These are phyloP conservation scores for Eulacestoma nigropectus DNA, from an alignment of 2,113 vertebrate species.

Conservation along the genomic window DNA sequence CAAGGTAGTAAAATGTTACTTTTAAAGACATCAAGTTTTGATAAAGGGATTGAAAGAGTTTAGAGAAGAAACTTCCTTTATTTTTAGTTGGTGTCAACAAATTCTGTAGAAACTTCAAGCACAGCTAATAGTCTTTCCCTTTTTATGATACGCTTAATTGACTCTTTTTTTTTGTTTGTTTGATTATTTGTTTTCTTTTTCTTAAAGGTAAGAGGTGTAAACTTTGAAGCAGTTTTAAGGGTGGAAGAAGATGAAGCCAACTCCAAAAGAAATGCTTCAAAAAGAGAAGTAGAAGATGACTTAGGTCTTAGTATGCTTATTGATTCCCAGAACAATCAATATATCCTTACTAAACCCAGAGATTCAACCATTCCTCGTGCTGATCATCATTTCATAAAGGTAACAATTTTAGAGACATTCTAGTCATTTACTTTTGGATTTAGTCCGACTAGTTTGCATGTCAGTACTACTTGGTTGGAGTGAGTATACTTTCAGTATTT, in stretches of 20 bases:
- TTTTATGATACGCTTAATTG: background rate
- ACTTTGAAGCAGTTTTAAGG: constrained; percentile 93
- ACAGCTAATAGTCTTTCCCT: background rate
- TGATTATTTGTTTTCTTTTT: background rate
- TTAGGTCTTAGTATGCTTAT: constrained; percentile 97
- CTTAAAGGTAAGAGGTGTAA: constrained; percentile 87
- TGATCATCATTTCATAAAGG: constrained; percentile 96
- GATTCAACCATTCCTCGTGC: constrained; percentile 94
- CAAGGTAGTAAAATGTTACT: background rate
- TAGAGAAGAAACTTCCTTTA: background rate
- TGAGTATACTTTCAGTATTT: background rate
- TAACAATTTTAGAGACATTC: background rate
- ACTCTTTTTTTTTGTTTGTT: accelerated
- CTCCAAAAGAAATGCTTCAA: constrained; percentile 82
- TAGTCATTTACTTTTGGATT: background rate
- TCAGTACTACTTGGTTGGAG: background rate
- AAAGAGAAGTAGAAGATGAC: constrained; percentile 80
- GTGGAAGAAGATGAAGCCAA: constrained; percentile 91
- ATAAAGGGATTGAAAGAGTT: background rate
- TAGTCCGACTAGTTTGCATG: background rate
- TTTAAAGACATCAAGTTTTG: background rate
- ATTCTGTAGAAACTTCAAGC: background rate
- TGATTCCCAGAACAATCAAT: constrained; percentile 98
- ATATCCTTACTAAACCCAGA: constrained; percentile 91
- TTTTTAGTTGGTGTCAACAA: background rate